Conservation (phyloP, 2,888 invertebrate genomes). For the Napeogenes inachia region DNA sequence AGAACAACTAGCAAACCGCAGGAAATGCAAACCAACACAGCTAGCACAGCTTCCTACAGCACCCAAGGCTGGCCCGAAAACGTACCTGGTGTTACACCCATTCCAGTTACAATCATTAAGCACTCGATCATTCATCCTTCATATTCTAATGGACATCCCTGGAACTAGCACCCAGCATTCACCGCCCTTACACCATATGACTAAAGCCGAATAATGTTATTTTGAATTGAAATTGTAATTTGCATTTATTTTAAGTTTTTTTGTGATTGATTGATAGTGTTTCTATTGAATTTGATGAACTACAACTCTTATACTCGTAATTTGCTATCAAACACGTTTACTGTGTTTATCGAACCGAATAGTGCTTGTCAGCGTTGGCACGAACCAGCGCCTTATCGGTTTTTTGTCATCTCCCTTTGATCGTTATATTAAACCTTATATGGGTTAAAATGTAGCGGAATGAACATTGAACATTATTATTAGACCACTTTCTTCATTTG, state of each 20-base stretch:
- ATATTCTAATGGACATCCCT: conserved; percentile 45
- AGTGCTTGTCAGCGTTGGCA: conserved; percentile 20
- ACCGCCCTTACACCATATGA: background rate
- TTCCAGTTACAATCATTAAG: conserved; percentile 51
- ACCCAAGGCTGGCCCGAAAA: conserved; percentile 34
- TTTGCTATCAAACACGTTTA: conserved; percentile 17
- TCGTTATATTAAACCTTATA: conserved; percentile 24
- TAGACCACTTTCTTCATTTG: conserved; percentile 10
- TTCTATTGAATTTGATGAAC: conserved; percentile 16
- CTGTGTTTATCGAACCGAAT: conserved; percentile 23
- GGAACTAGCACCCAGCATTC: conserved; percentile 40
- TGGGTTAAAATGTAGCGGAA: conserved; percentile 18
- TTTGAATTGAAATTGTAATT: conserved; percentile 35
- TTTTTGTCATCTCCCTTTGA: conserved; percentile 28
- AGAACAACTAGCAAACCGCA: conserved; percentile 34
- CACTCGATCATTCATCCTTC: conserved; percentile 57
- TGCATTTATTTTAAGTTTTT: conserved; percentile 37
- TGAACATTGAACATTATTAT: conserved; percentile 15
- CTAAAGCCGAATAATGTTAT: conserved; percentile 15
- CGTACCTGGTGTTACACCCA: conserved; percentile 36
- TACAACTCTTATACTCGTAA: conserved; percentile 9
- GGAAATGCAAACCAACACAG: conserved; percentile 27
- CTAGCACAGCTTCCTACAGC: conserved; percentile 29
- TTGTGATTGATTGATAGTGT: background rate
- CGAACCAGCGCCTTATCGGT: conserved; percentile 23